Base-by-base conservation (phyloP, 2,113 vertebrate species). In the Bubo bubo region DNA sequence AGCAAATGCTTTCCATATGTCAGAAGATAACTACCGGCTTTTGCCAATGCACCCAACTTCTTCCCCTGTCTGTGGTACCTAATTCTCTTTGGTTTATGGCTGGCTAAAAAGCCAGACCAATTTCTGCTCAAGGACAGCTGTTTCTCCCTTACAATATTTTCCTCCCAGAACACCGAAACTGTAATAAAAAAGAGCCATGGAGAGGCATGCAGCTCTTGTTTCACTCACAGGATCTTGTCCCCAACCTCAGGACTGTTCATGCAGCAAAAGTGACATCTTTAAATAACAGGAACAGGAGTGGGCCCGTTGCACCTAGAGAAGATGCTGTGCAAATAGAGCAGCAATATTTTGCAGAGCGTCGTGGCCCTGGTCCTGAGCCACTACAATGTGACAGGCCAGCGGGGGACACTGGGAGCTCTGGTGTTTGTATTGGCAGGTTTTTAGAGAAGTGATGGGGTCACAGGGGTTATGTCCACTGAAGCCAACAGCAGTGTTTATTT, bases 401-500 rank as follows among this genome's bases (percentile, higher is more conserved):
- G 19, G 68, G 63, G 68, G 52, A 88, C 47, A 16, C 89, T 91
- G 93, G 80, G 62, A 89, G 74, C 45, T 39, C 60, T 68, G 71
- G 11, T 94, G 86, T 95, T 97, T 94, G 86, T 60, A 58, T 50
- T 97, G 97, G 88, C 86, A 94, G 47, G 68, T 62, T 93, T 92
- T 92, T 85, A 85, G 80, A 95, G 77, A 87, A 81, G 45, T 4
- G 12, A 62, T 53, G 64, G 83, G 93, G 93, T 95, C 93, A 87
- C 10, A 3, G 68, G 41, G 88, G 93, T 95, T 92, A 95, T 89
- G 76, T 95, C 84, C 73, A 95, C 96, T 15, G 4, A 95, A 95
- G 93, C 77, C 91, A 95, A 68, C 43, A 85, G 73, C 86, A 82
- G 49, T 89, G 93, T 97, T 97, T 96, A 49, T 93, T 95, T 97